Evolutionary conservation across 2,113 vertebrate species (phyloP), one percentile per base, ranked within the genome.

Genomic region (Hippoglossus stenolepis): DNA sequence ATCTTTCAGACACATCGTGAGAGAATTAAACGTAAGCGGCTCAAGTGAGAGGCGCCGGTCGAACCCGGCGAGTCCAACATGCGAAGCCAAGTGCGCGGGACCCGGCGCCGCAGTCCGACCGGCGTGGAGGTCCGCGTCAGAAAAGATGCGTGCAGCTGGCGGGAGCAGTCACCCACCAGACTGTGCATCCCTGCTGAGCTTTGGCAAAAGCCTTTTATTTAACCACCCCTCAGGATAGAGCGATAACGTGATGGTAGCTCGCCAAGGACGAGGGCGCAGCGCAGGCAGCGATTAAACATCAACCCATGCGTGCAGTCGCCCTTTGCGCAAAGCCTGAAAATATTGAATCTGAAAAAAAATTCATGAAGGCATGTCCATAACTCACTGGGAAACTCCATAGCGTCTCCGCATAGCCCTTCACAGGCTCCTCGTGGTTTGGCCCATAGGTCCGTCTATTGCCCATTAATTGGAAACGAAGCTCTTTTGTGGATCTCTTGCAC

Each of bases 351-450:
- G 84, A 68, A 56, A 66, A 70, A 82, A 75, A 65, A 81, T 86
- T 23, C 24, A 75, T 28, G 64, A 69, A 84, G 79, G 85, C 85
- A 85, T 86, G 83, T 89, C 49, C 57, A 82, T 82, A 92, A 95
- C 94, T 95, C 92, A 95, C 94, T 89, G 89, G 91, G 86, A 83
- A 91, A 89, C 83, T 95, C 93, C 94, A 95, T 95, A 79, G 89
- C 90, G 86, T 85, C 62, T 93, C 88, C 75, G 70, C 91, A 93
- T 85, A 89, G 86, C 90, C 86, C 84, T 85, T 91, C 85, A 80
- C 88, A 85, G 89, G 85, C 69, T 94, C 91, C 91, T 88, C 81
- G 85, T 81, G 77, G 78, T 91, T 91, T 87, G 87, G 83, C 85
- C 87, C 87, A 92, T 91, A 78, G 89, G 83, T 87, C 90, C 85